Conservation (phyloP, 1,140 invertebrate genomes). For the Notospermus geniculatus region DNA sequence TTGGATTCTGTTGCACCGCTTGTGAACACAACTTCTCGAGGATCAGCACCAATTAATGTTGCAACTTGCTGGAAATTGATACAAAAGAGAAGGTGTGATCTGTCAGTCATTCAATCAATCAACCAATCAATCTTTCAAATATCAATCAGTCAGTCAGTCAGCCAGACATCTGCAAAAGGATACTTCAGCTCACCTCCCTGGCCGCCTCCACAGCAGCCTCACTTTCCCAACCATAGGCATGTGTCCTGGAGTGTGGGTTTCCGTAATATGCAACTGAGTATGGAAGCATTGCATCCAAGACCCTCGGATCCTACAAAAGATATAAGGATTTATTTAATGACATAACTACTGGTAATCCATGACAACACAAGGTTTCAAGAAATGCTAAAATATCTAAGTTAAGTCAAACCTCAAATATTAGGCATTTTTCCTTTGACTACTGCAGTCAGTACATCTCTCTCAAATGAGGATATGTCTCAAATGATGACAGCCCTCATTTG, state of each 20-base stretch:
- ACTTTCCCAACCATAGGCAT: constrained; percentile 98
- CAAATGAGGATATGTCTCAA: too few relatives aligned
- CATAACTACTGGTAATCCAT: not conserved
- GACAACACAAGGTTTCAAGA: too few relatives aligned
- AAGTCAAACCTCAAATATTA: too few relatives aligned
- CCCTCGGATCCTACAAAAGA: constrained; percentile 77
- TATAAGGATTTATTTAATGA: constrained; percentile 10
- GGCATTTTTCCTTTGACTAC: too few relatives aligned
- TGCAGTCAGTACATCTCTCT: too few relatives aligned
- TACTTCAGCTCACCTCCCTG: constrained; percentile 62
- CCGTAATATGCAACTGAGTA: constrained; percentile 88
- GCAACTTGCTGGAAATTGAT: constrained; percentile 75
- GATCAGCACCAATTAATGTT: constrained; percentile 89
- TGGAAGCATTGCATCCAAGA: constrained; percentile 96
- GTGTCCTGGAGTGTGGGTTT: constrained; percentile 97
- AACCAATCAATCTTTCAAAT: too few relatives aligned
- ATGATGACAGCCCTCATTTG: too few relatives aligned
- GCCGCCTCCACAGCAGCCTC: constrained; percentile 93
- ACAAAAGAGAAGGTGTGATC: not conserved
- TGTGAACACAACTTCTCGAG: constrained; percentile 98
- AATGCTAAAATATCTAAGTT: too few relatives aligned
- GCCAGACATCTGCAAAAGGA: too few relatives aligned
- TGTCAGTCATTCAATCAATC: too few relatives aligned
- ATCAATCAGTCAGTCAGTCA: too few relatives aligned
- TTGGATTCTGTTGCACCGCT: constrained; percentile 99